Evolutionary conservation across 2,888 invertebrate species (phyloP), one percentile per base, ranked within the genome.

Genomic region (Brachyopa scutellaris): DNA sequence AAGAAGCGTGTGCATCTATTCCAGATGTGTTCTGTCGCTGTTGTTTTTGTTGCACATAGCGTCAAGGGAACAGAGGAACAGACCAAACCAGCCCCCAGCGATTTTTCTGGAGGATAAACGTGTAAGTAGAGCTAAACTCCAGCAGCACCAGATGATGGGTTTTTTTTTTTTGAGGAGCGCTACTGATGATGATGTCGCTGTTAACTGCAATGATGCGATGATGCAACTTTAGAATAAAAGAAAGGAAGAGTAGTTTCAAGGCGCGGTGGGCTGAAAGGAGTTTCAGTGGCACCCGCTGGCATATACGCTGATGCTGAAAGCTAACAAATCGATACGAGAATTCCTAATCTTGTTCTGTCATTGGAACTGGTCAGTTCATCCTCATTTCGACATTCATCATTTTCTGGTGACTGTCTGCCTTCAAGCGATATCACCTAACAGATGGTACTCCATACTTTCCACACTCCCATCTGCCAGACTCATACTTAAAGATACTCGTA

Each of bases 11-110:
- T 82, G 82, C 82, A 82, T 82, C 82, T 82, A 72, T 77, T 82
- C 82, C 82, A 82, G 77, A 82, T 82, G 82, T 82, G 77, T 77
- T n/a, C n/a, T n/a, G n/a, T n/a, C n/a, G n/a, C n/a, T n/a, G n/a
- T n/a, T n/a, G n/a, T n/a, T n/a, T n/a, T n/a, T n/a, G n/a, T n/a
- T n/a, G n/a, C n/a, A n/a, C n/a, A n/a, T n/a, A 67, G 55, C 47
- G 45, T 62, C 69, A 64, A 78, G 64, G 69, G 51, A 66, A 61
- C 61, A 59, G 26, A 6, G 6, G 26, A 36, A 53, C 26, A 7
- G 23, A 36, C 55, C 57, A n/a, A 57, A 21, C 59, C 70, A 77
- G 77, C 82, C 82, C 53, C 66, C 64, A 59, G 70, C 70, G 45
- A 47, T 64, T 77, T 77, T 51, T 38, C 59, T 40, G 29, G 45